These are phyloP conservation scores for Neopipo cinnamomea DNA, from an alignment of 2,113 vertebrate species.

Conservation along the genomic window DNA sequence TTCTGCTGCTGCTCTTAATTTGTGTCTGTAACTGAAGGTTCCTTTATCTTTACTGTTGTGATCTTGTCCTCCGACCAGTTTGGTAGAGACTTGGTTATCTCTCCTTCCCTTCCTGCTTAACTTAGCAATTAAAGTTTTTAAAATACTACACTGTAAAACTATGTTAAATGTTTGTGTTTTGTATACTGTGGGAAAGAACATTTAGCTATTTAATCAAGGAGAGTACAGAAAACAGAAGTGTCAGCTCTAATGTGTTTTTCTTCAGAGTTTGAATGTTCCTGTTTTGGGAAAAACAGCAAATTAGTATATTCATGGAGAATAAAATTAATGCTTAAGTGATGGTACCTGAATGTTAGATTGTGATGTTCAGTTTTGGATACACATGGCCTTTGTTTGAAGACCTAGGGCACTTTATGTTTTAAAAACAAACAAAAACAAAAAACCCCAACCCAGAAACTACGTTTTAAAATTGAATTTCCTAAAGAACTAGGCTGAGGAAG, in stretches of 20 bases:
- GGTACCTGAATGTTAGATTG: not conserved
- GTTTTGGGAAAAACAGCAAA: not conserved
- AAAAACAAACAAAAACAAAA: not conserved
- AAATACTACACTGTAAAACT: not conserved
- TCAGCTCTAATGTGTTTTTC: not conserved
- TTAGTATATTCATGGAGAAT: not conserved
- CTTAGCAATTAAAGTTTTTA: not conserved
- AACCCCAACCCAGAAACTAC: not conserved
- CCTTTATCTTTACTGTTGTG: not conserved
- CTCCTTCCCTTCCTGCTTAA: not conserved
- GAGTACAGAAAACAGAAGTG: not conserved
- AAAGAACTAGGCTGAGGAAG: slow-evolving; percentile 55
- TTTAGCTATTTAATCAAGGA: not conserved
- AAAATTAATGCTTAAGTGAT: not conserved
- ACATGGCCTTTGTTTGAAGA: not conserved
- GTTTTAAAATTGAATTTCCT: slow-evolving; percentile 1
- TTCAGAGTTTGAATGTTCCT: not conserved
- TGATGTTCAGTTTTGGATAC: not conserved
- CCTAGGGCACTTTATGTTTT: not conserved
- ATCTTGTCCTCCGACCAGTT: not conserved
- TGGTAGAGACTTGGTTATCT: not conserved
- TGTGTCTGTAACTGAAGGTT: not conserved
- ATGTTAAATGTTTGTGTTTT: not conserved
- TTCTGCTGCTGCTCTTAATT: not conserved
- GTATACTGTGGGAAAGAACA: not conserved